phyloP scores from a whole-genome alignment of 2,113 vertebrate species.

The Solea solea region DNA sequence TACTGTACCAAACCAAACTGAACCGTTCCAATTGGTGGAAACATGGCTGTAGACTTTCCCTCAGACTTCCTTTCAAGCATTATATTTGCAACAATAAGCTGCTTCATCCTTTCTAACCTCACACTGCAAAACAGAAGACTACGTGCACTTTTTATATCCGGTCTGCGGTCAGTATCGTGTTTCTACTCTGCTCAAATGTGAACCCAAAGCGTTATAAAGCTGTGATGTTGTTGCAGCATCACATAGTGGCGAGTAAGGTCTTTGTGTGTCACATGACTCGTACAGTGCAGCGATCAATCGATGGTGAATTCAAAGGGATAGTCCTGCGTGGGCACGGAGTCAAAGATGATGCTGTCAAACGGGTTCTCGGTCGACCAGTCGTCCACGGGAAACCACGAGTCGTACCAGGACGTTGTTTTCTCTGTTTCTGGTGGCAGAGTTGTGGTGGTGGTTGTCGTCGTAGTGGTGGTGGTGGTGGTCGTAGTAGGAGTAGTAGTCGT shows the following conservation, averaged over 20 bases:
- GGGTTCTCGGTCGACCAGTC: conserved; percentile 59
- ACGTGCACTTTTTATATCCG: no score
- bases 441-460: not conserved
- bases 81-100: no score
- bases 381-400: conserved; percentile 76
- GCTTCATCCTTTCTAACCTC: no score
- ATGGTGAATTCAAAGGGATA: conserved; percentile 77
- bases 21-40: no score
- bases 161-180: no score
- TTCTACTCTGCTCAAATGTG: no score
- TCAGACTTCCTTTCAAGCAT: no score
- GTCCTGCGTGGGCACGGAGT: conserved; percentile 74
- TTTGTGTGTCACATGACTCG: not conserved
- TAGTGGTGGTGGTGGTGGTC: conserved; percentile 19
- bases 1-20: no score
- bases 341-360: conserved; percentile 58
- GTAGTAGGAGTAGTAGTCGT: conserved; percentile 10
- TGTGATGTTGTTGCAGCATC: conserved; percentile 23
- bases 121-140: no score
- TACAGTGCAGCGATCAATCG: conserved; percentile 62
- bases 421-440: conserved; percentile 42
- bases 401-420: conserved; percentile 75
- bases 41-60: no score
- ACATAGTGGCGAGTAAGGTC: conserved; percentile 14
- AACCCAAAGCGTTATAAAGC: conserved; percentile 2